Conservation (phyloP, 2,113 vertebrate genomes). For the Leptosomus discolor region DNA sequence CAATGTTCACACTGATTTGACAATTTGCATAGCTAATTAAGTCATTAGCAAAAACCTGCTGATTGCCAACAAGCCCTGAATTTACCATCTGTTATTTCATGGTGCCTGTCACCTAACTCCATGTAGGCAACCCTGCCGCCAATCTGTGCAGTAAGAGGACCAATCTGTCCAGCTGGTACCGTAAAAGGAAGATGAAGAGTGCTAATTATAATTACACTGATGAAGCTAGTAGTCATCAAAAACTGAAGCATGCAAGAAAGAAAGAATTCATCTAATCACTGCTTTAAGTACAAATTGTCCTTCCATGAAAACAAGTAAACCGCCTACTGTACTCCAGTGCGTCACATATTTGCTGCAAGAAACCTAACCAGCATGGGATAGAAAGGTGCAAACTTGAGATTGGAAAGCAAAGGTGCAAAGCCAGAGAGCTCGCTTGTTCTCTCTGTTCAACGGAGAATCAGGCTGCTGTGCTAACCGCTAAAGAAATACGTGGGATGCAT, state of each 20-base stretch:
- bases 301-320: slow-evolving; percentile 69
- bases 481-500: neutral
- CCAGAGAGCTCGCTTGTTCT: slow-evolving; percentile 29
- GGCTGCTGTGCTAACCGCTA: slow-evolving; percentile 22
- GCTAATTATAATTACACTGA: slow-evolving; percentile 88
- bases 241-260: slow-evolving; percentile 69
- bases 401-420: slow-evolving; percentile 56
- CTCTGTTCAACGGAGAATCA: neutral
- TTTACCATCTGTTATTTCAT: slow-evolving; percentile 95
- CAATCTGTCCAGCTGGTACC: slow-evolving; percentile 87
- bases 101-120: slow-evolving; percentile 90
- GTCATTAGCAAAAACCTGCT: slow-evolving; percentile 96
- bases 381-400: slow-evolving; percentile 31
- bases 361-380: neutral
- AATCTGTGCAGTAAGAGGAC: slow-evolving; percentile 81
- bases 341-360: slow-evolving; percentile 23
- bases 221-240: slow-evolving; percentile 83
- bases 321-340: slow-evolving; percentile 46
- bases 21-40: slow-evolving; percentile 99
- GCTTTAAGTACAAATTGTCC: slow-evolving; percentile 70
- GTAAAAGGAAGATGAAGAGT: slow-evolving; percentile 79
- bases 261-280: slow-evolving; percentile 67
- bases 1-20: slow-evolving; percentile 98
- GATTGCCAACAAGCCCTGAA: slow-evolving; percentile 96
- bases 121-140: slow-evolving; percentile 77